These are phyloP conservation scores for Drosophila kuntzei DNA, from an alignment of 2,888 invertebrate species.

Conservation along the genomic window DNA sequence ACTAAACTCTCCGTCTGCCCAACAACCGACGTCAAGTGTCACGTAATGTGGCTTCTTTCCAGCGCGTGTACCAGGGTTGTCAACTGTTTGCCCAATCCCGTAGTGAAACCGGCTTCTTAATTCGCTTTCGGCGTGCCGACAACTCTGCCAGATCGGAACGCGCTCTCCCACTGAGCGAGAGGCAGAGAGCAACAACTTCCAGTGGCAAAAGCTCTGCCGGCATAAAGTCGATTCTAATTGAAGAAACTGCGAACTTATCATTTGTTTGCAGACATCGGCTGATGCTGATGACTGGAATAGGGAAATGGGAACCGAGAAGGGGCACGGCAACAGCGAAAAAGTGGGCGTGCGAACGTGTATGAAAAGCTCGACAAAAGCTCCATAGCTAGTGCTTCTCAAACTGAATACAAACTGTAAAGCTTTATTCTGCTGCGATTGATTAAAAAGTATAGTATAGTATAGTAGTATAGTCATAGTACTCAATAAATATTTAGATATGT, in stretches of 20 bases:
- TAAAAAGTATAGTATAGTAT: constrained; percentile 2
- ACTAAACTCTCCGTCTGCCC: constrained; percentile 42
- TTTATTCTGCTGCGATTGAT: constrained; percentile 5
- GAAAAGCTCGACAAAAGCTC: constrained; percentile 29
- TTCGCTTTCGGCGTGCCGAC: constrained; percentile 30
- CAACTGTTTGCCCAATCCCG: neutral
- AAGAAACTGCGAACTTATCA: constrained; percentile 31
- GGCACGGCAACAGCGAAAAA: constrained; percentile 32
- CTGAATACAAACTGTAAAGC: constrained; percentile 20
- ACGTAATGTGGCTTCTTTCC: constrained; percentile 59
- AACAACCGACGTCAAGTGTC: constrained; percentile 38
- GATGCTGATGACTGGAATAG: constrained; percentile 34
- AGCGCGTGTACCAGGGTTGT: constrained; percentile 40
- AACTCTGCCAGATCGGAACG: constrained; percentile 51
- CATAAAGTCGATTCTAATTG: constrained; percentile 38
- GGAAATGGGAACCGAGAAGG: neutral
- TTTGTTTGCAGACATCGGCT: constrained; percentile 43
- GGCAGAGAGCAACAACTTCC: neutral
- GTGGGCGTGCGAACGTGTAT: constrained; percentile 1
- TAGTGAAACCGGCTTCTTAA: neutral
- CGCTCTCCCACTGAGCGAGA: constrained; percentile 1
- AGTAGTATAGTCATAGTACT: neutral
- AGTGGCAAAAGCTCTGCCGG: constrained; percentile 38
- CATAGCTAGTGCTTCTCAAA: constrained; percentile 27
- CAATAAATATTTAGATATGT: neutral